A percentile compares a stretch with the other conserved stretches of the same genome.
phyloP scores from a whole-genome alignment of 2,113 vertebrate genomes.

The Loxodonta africana region DNA sequence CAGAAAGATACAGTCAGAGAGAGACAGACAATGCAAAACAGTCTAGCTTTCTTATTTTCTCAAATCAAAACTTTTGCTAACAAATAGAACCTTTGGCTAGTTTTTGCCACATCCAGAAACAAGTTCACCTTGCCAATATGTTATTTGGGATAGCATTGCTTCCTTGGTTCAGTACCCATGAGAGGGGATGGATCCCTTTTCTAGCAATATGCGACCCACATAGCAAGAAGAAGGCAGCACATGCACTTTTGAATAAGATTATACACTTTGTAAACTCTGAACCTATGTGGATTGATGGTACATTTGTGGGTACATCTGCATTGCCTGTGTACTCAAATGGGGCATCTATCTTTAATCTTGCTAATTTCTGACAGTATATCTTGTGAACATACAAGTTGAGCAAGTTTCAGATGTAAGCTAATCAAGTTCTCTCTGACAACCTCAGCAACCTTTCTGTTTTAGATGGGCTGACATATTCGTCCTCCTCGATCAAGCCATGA shows the following conservation, averaged over 20 bases:
- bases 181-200: constrained; percentile 24
- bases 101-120: constrained; percentile 51
- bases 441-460: constrained; percentile 81
- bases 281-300: constrained; percentile 75
- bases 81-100: constrained; percentile 23
- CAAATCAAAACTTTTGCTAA: constrained; percentile 66
- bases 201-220: constrained; percentile 46
- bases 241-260: constrained; percentile 74
- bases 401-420: constrained; percentile 79
- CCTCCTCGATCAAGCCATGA: constrained; percentile 72
- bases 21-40: constrained; percentile 41
- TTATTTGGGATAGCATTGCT: not conserved
- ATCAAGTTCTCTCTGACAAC: constrained; percentile 81
- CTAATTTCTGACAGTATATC: constrained; percentile 72
- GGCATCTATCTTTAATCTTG: constrained; percentile 78
- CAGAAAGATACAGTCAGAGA: not conserved
- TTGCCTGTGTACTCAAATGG: constrained; percentile 73
- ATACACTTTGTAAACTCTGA: constrained; percentile 79
- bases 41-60: constrained; percentile 62
- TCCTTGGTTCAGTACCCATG: not conserved
- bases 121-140: constrained; percentile 5
- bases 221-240: constrained; percentile 53
- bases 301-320: constrained; percentile 79
- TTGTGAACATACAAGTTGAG: constrained; percentile 82
- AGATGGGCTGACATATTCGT: constrained; percentile 73